Evolutionary conservation across 2,888 invertebrate genomes (phyloP), one percentile per base, ranked within the genome.

Genomic region (Cyclophora albipunctata): DNA sequence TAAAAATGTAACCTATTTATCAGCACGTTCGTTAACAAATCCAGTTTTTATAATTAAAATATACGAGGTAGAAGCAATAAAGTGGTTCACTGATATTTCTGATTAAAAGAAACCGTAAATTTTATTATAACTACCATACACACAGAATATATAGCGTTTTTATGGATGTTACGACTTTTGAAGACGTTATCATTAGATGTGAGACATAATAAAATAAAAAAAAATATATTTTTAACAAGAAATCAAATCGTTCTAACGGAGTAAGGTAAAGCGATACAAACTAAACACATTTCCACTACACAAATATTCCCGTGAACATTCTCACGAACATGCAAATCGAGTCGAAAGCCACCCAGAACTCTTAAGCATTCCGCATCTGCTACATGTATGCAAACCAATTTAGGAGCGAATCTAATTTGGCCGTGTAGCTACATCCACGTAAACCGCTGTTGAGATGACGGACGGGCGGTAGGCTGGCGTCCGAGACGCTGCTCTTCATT

Each of bases 401-500:
- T 78, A 64, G 67, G 67, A 66, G 66, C 67, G 64, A 75, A 76
- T 78, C 73, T 83, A 84, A 86, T 85, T 84, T 80, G 69, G 73
- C 67, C 68, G 66, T 71, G 72, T 71, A 66, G 69, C 68, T 71
- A 71, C 75, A 71, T 69, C 75, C 68, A 73, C 73, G 73, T 70
- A 74, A 78, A 77, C 83, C 80, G 74, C 74, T 74, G 78, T 73
- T 73, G 78, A 84, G 84, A 84, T 81, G 84, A 84, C 83, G 79
- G 76, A 84, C 83, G 79, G 75, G 77, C 80, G 20, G 75, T 69
- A 66, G 69, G 73, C 73, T 69, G 67, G 60, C 71, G 79, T 79
- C 80, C 79, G 78, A 81, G 79, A 78, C 78, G 78, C 74, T 76
- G 64, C 82, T 84, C 83, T 87, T 87, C 86, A 87, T 87, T 85